Evolutionary conservation across 2,888 invertebrate species (phyloP).

Genomic region (Heliothis peltigera): DNA sequence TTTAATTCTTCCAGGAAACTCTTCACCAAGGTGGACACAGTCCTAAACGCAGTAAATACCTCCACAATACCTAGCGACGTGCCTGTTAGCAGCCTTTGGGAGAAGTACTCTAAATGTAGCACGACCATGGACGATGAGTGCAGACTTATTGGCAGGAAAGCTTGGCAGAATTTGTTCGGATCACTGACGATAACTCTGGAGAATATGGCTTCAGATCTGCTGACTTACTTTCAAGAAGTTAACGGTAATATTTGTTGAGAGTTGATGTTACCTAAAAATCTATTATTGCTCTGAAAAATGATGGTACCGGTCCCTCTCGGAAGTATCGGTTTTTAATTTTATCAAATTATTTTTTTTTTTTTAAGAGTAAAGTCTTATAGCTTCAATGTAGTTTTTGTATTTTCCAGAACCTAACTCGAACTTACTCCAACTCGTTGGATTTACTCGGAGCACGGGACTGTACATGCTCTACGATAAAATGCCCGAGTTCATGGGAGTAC

Average conservation of each 20-base stretch:
- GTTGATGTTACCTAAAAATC: too few species aligned
- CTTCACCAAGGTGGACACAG: constrained; percentile 78
- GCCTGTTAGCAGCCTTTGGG: constrained; percentile 75
- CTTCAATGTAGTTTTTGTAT: neutral
- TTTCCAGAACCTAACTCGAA: constrained; percentile 77
- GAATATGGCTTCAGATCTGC: constrained; percentile 74
- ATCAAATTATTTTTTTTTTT: too few species aligned
- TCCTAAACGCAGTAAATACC: constrained; percentile 73
- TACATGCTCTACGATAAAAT: constrained; percentile 81
- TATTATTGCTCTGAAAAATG: neutral
- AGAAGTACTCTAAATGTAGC: constrained; percentile 71
- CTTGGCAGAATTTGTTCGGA: constrained; percentile 74
- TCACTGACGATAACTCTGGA: constrained; percentile 75
- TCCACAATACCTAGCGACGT: constrained; percentile 54
- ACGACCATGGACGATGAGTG: constrained; percentile 67
- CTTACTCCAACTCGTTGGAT: constrained; percentile 81
- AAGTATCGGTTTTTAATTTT: too few species aligned
- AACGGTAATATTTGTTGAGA: constrained; percentile 72
- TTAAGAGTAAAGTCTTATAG: neutral
- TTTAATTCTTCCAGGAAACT: constrained; percentile 69
- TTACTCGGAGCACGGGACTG: constrained; percentile 80
- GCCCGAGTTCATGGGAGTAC: constrained; percentile 79
- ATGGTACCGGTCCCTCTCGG: neutral
- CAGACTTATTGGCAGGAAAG: constrained; percentile 66
- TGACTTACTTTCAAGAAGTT: constrained; percentile 80